A percentile compares a stretch with the other conserved stretches of the same genome.
Evolutionary conservation across 1,140 invertebrate genomes (phyloP).

Genomic region (Cydia strobilella): DNA sequence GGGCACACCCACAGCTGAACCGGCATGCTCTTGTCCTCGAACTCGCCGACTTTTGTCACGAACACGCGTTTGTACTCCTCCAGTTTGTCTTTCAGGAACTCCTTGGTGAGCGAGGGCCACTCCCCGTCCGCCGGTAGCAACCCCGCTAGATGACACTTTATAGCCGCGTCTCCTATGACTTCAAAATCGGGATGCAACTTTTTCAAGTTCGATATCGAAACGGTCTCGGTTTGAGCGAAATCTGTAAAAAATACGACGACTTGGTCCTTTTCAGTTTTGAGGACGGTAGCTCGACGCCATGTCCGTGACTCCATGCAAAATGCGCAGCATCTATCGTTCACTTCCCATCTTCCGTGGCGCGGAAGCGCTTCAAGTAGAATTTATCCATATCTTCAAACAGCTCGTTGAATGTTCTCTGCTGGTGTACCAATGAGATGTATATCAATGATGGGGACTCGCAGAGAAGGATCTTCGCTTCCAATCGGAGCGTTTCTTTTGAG

Average conservation of each 20-base stretch:
- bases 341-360: conserved; percentile 44
- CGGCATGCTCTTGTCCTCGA: conserved; percentile 56
- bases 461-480: conserved; percentile 56
- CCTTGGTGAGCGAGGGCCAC: conserved; percentile 65
- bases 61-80: conserved; percentile 43
- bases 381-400: conserved; percentile 59
- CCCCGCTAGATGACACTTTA: conserved; percentile 74
- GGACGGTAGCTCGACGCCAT: conserved; percentile 71
- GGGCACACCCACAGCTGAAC: conserved; percentile 70
- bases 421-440: conserved; percentile 57
- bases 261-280: conserved; percentile 46
- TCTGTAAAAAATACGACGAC: conserved; percentile 67
- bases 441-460: conserved; percentile 63
- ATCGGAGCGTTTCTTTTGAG: conserved; percentile 57
- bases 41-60: conserved; percentile 47
- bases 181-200: conserved; percentile 54
- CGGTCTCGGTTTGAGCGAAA: conserved; percentile 54
- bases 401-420: conserved; percentile 40
- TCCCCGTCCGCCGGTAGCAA: conserved; percentile 68
- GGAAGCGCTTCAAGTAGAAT: conserved; percentile 54
- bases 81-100: conserved; percentile 63
- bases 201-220: conserved; percentile 54
- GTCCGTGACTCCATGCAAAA: conserved; percentile 54
- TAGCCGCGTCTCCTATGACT: conserved; percentile 49
- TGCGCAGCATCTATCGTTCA: conserved; percentile 57